Percentiles rank a stretch among this genome's conserved stretches.
phyloP scores from a whole-genome alignment of 1,140 invertebrate genomes.

The Drosophila nasuta region DNA sequence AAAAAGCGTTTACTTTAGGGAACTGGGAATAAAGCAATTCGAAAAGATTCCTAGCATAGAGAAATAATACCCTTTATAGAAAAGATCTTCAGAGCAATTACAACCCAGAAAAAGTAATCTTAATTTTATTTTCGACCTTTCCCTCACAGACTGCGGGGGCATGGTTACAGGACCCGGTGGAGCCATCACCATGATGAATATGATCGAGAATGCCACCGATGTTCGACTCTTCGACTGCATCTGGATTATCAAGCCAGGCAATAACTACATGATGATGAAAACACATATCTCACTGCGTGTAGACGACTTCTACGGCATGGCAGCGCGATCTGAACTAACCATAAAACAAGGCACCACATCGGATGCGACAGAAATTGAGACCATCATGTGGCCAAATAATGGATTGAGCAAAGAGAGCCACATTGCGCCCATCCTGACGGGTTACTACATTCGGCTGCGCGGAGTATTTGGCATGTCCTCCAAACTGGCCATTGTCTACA shows the following conservation, averaged over 20 bases:
- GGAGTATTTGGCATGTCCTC: conserved; percentile 89
- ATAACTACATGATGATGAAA: conserved; percentile 88
- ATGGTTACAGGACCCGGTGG: conserved; percentile 90
- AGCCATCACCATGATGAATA: conserved; percentile 92
- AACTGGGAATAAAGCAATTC: too few relatives aligned
- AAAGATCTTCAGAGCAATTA: too few relatives aligned
- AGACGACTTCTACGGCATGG: conserved; percentile 88
- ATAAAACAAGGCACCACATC: conserved; percentile 90
- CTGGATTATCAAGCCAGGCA: conserved; percentile 89
- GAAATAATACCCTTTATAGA: too few relatives aligned
- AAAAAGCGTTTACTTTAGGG: neutral
- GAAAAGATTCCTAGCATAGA: too few relatives aligned
- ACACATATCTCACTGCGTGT: conserved; percentile 90
- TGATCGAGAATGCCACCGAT: conserved; percentile 87
- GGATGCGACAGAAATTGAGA: conserved; percentile 87
- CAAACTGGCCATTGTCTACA: conserved; percentile 89
- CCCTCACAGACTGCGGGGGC: conserved; percentile 88
- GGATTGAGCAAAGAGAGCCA: conserved; percentile 87
- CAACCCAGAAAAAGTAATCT: too few relatives aligned
- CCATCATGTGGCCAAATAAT: conserved; percentile 86
- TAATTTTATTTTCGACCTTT: neutral
- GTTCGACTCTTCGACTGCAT: conserved; percentile 88
- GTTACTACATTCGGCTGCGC: conserved; percentile 89
- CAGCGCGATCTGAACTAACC: conserved; percentile 87
- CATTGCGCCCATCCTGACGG: conserved; percentile 87